Base-by-base conservation (phyloP, 2,113 vertebrate species). In the Lagenorhynchus albirostris region DNA sequence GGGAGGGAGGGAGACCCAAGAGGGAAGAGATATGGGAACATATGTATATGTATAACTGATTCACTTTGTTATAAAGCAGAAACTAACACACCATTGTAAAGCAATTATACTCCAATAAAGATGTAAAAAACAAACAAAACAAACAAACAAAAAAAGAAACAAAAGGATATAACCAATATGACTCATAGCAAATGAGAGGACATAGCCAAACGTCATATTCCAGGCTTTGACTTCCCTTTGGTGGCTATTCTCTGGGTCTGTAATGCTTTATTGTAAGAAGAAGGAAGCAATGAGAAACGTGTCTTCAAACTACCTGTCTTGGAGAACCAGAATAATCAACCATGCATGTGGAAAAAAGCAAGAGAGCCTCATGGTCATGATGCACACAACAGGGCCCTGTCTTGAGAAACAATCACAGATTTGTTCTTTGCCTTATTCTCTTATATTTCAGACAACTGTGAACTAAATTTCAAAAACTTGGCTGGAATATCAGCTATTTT, bases 331-430 rank as follows among this genome's bases (percentile, higher is more conserved):
- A 83, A 89, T 77, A 58, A 73, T 20, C 6, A 38, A 33, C 31
- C 0, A 3, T 17, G 15, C n/a, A 63, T 0, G 0, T 0, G 0
- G 55, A 67, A 65, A 77, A 84, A 26, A 60, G 1, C 71, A 62
- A 80, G 58, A 26, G 7, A 3, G 8, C 7, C n/a, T 91, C 58
- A 15, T 7, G 29, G 14, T 71, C 2, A 10, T 31, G 44, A 80
- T 23, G 63, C 23, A 71, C 38, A 71, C 89, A 44, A 36, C 10
- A 63, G 36, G 58, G 21, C 6, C 0, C 3, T 60, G 15, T n/a
- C 55, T 74, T 73, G 36, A 80, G 58, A 50, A 50, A 50, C 47
- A 50, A 44, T 50, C 10, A 38, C 13, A 87, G 31, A 7, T 68
- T 68, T 91, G 26, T 7, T 70, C 25, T 89, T 68, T 55, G 60